Evolutionary conservation across 2,888 invertebrate genomes (phyloP).

Genomic region (Hofmannophila pseudospretella): DNA sequence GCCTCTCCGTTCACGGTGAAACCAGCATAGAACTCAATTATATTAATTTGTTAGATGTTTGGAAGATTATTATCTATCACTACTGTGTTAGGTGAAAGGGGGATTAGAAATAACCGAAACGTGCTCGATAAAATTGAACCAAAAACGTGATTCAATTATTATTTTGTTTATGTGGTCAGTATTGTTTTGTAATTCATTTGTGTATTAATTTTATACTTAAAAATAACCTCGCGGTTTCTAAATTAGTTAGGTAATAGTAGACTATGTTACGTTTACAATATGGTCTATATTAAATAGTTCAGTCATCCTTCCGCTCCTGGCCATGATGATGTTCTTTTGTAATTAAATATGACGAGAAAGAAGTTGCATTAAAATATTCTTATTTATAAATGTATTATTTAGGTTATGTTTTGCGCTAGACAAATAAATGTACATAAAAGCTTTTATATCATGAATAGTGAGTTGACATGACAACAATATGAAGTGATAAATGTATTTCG

Average conservation of each 20-base stretch:
- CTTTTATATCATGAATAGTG: background rate
- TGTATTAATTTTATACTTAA: too few species aligned
- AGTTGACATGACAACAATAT: background rate
- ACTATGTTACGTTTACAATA: too few species aligned
- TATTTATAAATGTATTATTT: too few species aligned
- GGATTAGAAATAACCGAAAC: conserved; percentile 8
- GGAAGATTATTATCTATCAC: conserved; percentile 14
- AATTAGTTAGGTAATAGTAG: too few species aligned
- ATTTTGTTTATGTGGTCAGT: background rate
- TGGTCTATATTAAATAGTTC: too few species aligned
- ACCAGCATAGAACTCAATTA: conserved; percentile 19
- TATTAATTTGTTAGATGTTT: conserved; percentile 14
- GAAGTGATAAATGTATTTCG: conserved; percentile 6
- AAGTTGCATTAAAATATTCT: too few species aligned
- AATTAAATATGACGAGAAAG: too few species aligned
- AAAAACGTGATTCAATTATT: conserved; percentile 18
- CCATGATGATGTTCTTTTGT: too few species aligned
- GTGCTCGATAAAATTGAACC: conserved; percentile 12
- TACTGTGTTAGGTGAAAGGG: conserved; percentile 14
- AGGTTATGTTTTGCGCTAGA: too few species aligned
- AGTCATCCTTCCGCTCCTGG: too few species aligned
- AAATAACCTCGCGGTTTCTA: too few species aligned
- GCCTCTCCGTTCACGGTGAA: conserved; percentile 33
- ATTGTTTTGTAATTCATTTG: background rate
- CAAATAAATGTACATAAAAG: too few species aligned